Percentiles rank a stretch among this genome's conserved stretches.
phyloP scores from a whole-genome alignment of 1,140 invertebrate species.

The Zaprionus tsacasi region DNA sequence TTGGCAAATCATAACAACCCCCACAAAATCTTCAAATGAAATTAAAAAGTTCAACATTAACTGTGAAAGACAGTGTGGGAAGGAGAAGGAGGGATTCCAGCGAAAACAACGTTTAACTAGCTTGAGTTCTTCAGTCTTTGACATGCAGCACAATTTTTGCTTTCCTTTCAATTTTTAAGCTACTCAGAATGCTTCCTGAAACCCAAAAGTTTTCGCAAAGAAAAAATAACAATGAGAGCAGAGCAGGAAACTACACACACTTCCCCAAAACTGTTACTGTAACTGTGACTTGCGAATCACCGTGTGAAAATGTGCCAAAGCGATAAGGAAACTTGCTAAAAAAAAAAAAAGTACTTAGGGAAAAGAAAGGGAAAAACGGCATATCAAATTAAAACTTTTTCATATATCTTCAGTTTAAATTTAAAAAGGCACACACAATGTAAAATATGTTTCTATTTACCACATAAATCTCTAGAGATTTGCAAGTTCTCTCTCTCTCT shows the following conservation, averaged over 20 bases:
- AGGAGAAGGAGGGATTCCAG: not conserved
- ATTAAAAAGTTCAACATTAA: slow-evolving; percentile 70
- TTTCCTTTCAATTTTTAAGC: slow-evolving; percentile 39
- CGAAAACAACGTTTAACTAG: slow-evolving; percentile 44
- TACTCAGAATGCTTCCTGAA: slow-evolving; percentile 16
- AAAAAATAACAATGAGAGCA: slow-evolving; percentile 12
- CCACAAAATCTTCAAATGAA: slow-evolving; percentile 54
- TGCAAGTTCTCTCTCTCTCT: not conserved
- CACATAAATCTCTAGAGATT: slow-evolving; percentile 8
- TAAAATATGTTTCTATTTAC: slow-evolving; percentile 12
- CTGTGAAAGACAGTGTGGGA: slow-evolving; percentile 21
- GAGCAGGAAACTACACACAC: not conserved
- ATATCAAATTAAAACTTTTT: slow-evolving; percentile 12
- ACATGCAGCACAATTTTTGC: slow-evolving; percentile 32
- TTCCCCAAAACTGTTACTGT: slow-evolving; percentile 20
- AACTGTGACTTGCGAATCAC: slow-evolving; percentile 33
- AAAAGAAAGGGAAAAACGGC: not conserved
- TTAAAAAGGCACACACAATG: not conserved
- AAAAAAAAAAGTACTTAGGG: not conserved
- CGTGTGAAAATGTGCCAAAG: slow-evolving; percentile 33
- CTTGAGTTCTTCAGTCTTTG: slow-evolving; percentile 26
- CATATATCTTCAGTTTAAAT: slow-evolving; percentile 4
- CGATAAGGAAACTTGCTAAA: slow-evolving; percentile 19
- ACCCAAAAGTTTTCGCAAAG: slow-evolving; percentile 24
- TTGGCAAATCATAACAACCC: slow-evolving; percentile 47